phyloP scores from a whole-genome alignment of 2,797 vertebrate genomes.

The Taenioides sp. region DNA sequence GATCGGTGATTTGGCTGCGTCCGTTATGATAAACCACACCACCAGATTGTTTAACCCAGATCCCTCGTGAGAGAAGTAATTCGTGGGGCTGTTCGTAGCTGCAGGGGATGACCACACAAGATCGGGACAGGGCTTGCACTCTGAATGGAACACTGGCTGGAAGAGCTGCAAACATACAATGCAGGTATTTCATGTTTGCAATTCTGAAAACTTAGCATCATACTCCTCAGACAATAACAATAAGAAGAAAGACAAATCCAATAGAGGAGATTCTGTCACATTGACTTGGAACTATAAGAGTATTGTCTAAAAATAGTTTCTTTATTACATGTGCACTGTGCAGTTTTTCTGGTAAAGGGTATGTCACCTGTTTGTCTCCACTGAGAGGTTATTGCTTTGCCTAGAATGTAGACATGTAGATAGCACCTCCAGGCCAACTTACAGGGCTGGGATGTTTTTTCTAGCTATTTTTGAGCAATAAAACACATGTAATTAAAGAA shows the following conservation, averaged over 20 bases:
- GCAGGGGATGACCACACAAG: conserved; percentile 73
- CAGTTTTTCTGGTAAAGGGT: background rate
- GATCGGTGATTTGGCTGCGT: conserved; percentile 39
- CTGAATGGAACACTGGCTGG: conserved; percentile 52
- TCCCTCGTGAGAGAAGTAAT: conserved; percentile 25
- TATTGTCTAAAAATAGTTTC: background rate
- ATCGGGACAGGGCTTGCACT: conserved; percentile 55
- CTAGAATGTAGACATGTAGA: no score
- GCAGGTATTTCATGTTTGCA: background rate
- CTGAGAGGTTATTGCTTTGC: no score
- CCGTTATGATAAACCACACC: conserved; percentile 58
- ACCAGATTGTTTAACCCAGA: conserved; percentile 55
- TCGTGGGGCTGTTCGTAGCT: conserved; percentile 33
- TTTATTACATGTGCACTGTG: background rate
- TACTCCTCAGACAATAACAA: background rate
- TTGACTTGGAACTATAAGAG: background rate
- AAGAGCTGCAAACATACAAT: conserved; percentile 32
- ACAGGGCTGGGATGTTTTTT: no score
- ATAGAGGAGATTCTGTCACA: background rate
- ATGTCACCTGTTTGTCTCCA: no score
- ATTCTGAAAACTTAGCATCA: background rate
- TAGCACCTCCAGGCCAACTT: no score
- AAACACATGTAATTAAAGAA: background rate
- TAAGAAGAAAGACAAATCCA: background rate
- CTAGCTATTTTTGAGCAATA: no score